Evolutionary conservation across 2,888 invertebrate species (phyloP).

Genomic region (Nineta flava): DNA sequence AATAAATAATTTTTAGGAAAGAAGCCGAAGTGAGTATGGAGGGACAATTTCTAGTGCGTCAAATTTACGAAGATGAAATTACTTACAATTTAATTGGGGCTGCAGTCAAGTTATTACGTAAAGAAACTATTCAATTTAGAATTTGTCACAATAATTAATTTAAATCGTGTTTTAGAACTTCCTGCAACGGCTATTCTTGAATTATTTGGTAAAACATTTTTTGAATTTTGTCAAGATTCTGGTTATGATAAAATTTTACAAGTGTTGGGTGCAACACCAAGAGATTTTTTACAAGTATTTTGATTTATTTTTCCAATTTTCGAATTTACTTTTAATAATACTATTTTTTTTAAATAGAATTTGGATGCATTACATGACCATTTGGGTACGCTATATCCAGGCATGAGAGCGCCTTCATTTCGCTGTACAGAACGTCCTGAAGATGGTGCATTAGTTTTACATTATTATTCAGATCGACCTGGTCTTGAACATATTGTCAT

Average conservation of each 20-base stretch:
- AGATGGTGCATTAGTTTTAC: conserved; percentile 78
- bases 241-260: conserved; percentile 94
- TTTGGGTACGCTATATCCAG: conserved; percentile 83
- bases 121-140: conserved; percentile 25
- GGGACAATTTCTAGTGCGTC: conserved; percentile 84
- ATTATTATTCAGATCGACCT: conserved; percentile 91
- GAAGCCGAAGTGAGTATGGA: conserved; percentile 89
- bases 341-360: conserved; percentile 42
- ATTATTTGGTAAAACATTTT: conserved; percentile 86
- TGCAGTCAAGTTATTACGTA: conserved; percentile 81
- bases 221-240: conserved; percentile 91
- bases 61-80: conserved; percentile 90
- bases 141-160: not conserved
- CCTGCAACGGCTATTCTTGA: conserved; percentile 81
- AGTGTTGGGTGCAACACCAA: conserved; percentile 83
- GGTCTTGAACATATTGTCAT: conserved; percentile 92
- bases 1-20: conserved; percentile 45
- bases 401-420: conserved; percentile 91
- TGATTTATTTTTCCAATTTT: not conserved
- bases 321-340: not conserved
- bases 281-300: conserved; percentile 84
- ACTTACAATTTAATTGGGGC: conserved; percentile 88
- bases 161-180: conserved; percentile 44
- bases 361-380: conserved; percentile 92
- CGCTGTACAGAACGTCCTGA: conserved; percentile 80